Percentiles rank a stretch among this genome's conserved stretches.
Conservation (phyloP, 2,797 vertebrate species). For the Acanthurus lineatus region DNA sequence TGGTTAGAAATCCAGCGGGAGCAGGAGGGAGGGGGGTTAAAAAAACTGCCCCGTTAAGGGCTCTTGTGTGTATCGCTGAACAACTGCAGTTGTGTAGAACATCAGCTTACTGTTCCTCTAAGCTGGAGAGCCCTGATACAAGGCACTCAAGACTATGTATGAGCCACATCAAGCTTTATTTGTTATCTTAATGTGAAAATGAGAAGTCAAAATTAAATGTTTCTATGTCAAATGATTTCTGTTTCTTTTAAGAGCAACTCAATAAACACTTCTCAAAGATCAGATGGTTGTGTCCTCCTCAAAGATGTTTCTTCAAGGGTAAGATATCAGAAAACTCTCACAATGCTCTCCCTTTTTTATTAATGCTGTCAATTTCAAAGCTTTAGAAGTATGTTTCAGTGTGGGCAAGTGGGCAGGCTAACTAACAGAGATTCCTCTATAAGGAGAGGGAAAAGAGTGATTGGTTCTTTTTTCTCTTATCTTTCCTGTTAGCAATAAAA, state of each 20-base stretch:
- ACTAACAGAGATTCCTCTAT: slow-evolving; percentile 43
- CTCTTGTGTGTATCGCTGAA: slow-evolving; percentile 5
- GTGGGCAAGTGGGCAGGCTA: slow-evolving; percentile 30
- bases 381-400: slow-evolving; percentile 10
- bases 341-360: slow-evolving; percentile 30
- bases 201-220: slow-evolving; percentile 36
- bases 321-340: slow-evolving; percentile 19
- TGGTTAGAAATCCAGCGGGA: too few relatives aligned
- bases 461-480: background rate
- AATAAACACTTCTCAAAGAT: slow-evolving; percentile 48
- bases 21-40: too few relatives aligned
- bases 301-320: slow-evolving; percentile 46
- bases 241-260: slow-evolving; percentile 26
- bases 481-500: background rate
- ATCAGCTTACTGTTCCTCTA: slow-evolving; percentile 1
- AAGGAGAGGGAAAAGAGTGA: background rate
- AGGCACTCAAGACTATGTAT: background rate
- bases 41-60: too few relatives aligned
- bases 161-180: slow-evolving; percentile 14
- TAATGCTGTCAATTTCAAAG: slow-evolving; percentile 29
- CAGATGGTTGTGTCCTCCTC: slow-evolving; percentile 15
- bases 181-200: slow-evolving; percentile 39
- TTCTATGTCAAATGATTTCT: slow-evolving; percentile 44
- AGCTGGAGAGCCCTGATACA: background rate
- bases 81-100: slow-evolving; percentile 21